Evolutionary conservation across 64 coral and sea anemone species (phyloP).

Genomic region (Montipora efflorescens): DNA sequence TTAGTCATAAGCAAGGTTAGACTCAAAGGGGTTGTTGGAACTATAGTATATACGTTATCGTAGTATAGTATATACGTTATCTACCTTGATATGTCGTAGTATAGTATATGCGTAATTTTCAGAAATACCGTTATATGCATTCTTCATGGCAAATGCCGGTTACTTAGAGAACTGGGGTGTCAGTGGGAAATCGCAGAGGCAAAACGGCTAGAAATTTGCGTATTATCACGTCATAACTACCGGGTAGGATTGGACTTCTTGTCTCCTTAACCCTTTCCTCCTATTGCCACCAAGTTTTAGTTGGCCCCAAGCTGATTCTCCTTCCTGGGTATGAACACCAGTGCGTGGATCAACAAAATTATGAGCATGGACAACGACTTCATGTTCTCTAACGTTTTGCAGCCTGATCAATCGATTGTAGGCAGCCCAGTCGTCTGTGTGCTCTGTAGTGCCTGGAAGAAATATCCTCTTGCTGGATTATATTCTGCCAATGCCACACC

Average conservation of each 20-base stretch:
- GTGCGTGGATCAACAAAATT: conserved; percentile 46
- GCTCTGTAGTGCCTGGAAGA: conserved; percentile 19
- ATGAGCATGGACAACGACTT: conserved; percentile 35
- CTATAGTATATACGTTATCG: too few relatives aligned
- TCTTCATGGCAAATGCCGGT: too few relatives aligned
- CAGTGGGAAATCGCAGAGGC: neutral
- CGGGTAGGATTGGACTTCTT: conserved; percentile 2
- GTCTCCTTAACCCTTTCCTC: neutral
- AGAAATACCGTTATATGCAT: too few relatives aligned
- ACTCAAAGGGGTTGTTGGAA: too few relatives aligned
- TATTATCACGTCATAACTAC: neutral
- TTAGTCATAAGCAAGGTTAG: too few relatives aligned
- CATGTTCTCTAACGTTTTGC: conserved; percentile 3
- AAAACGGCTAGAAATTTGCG: neutral
- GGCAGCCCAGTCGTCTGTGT: conserved; percentile 14
- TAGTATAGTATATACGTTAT: too few relatives aligned
- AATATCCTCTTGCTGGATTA: conserved; percentile 14
- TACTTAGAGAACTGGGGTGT: neutral
- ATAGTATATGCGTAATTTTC: too few relatives aligned
- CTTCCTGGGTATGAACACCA: conserved; percentile 13
- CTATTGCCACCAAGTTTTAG: conserved; percentile 9
- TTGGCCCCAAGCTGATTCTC: conserved; percentile 10
- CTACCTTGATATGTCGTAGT: too few relatives aligned
- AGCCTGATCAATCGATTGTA: neutral
- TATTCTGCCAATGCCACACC: neutral